These are phyloP conservation scores for Aspidiotus destructor DNA, from an alignment of 2,888 invertebrate species.

Conservation along the genomic window DNA sequence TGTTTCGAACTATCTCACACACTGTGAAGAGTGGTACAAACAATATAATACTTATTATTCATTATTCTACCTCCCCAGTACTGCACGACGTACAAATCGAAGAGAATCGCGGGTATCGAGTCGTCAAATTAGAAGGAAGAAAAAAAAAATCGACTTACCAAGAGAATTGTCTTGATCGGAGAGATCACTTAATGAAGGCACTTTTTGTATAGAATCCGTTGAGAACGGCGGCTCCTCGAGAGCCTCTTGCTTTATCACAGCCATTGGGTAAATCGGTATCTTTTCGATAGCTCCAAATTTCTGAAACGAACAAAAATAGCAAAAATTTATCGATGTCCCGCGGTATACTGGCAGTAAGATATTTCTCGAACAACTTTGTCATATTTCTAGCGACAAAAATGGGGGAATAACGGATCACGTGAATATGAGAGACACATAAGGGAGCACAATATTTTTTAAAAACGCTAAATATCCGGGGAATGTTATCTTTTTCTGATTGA, in stretches of 20 bases:
- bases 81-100: too few relatives aligned
- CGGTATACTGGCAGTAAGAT: too few relatives aligned
- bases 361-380: too few relatives aligned
- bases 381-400: not conserved
- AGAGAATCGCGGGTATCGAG: too few relatives aligned
- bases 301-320: constrained; percentile 21
- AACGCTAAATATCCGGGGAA: not conserved
- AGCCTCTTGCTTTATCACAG: constrained; percentile 30
- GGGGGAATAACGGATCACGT: not conserved
- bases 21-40: too few relatives aligned
- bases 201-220: constrained; percentile 66
- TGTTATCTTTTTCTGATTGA: too few relatives aligned
- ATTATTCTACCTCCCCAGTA: too few relatives aligned
- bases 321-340: not conserved
- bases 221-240: constrained; percentile 19
- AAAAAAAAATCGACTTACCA: constrained; percentile 55
- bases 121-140: too few relatives aligned
- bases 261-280: constrained; percentile 23
- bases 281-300: constrained; percentile 30
- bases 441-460: not conserved
- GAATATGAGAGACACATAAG: too few relatives aligned
- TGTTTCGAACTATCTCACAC: too few relatives aligned
- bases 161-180: constrained; percentile 82
- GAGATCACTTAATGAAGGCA: constrained; percentile 80
- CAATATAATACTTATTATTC: too few relatives aligned